phyloP scores from a whole-genome alignment of 2,888 invertebrate genomes.

The Dynastes maya region DNA sequence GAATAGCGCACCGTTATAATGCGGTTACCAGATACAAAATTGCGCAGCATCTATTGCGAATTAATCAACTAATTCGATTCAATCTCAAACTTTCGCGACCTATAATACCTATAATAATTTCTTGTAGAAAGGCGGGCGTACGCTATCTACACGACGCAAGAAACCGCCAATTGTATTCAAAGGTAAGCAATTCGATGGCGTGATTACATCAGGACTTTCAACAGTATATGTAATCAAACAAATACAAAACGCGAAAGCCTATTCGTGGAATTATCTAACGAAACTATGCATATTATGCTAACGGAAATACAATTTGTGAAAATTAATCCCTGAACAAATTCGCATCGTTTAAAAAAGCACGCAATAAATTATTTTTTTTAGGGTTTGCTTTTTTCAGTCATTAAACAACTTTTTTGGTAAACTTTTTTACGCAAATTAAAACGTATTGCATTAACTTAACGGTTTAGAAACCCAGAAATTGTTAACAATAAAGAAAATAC shows the following conservation, averaged over 20 bases:
- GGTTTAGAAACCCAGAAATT: too few species aligned
- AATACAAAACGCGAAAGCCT: too few species aligned
- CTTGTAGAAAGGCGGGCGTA: conserved; percentile 39
- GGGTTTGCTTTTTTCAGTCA: too few species aligned
- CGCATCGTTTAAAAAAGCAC: too few species aligned
- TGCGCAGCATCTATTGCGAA: conserved; percentile 39
- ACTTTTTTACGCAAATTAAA: too few species aligned
- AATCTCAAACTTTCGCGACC: conserved; percentile 43
- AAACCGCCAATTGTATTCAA: conserved; percentile 34
- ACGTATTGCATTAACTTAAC: too few species aligned
- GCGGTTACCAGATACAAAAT: conserved; percentile 14
- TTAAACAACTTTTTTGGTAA: too few species aligned
- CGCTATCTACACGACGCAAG: conserved; percentile 25
- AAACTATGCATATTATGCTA: too few species aligned
- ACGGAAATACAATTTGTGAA: neutral
- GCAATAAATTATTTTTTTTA: too few species aligned
- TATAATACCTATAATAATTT: conserved; percentile 29
- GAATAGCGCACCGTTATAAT: neutral
- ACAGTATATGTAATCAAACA: conserved; percentile 2
- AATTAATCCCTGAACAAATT: neutral
- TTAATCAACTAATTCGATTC: conserved; percentile 40
- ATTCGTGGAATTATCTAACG: neutral
- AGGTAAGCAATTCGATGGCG: conserved; percentile 38
- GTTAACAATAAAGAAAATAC: too few species aligned
- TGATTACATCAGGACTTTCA: conserved; percentile 41